Evolutionary conservation across 2,888 invertebrate genomes (phyloP).

Genomic region (Cantharis flavilabris): DNA sequence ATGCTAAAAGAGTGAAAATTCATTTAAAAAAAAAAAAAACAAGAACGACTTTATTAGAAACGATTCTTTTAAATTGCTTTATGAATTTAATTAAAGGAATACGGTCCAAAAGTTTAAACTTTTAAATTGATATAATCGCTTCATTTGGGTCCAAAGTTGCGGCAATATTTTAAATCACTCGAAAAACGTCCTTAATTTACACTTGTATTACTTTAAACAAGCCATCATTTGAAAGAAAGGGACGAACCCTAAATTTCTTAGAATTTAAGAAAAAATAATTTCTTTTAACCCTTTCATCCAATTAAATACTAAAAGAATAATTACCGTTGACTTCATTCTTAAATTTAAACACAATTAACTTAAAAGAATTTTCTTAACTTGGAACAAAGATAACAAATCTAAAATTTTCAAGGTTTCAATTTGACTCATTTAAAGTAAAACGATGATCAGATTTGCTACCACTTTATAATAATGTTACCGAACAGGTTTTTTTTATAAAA

Average conservation of each 20-base stretch:
- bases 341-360: conserved; percentile 21
- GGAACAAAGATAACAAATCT: conserved; percentile 4
- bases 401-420: background rate
- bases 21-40: conserved; percentile 1
- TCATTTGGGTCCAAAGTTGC: conserved; percentile 27
- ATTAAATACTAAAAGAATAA: conserved; percentile 33
- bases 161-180: conserved; percentile 34
- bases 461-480: background rate
- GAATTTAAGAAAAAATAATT: conserved; percentile 30
- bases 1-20: background rate
- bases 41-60: conserved; percentile 14
- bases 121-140: conserved; percentile 32
- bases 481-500: background rate
- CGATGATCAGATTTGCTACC: background rate
- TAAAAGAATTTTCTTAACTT: conserved; percentile 14
- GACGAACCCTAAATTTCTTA: conserved; percentile 30
- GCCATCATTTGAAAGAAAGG: conserved; percentile 30
- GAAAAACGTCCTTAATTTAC: conserved; percentile 34
- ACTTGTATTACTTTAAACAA: conserved; percentile 35
- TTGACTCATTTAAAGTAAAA: background rate
- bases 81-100: conserved; percentile 30
- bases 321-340: conserved; percentile 28
- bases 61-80: conserved; percentile 18
- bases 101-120: conserved; percentile 28
- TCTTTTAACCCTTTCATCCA: conserved; percentile 32